phyloP scores from a whole-genome alignment of 2,797 vertebrate species.

The Threskiornis aethiopicus region DNA sequence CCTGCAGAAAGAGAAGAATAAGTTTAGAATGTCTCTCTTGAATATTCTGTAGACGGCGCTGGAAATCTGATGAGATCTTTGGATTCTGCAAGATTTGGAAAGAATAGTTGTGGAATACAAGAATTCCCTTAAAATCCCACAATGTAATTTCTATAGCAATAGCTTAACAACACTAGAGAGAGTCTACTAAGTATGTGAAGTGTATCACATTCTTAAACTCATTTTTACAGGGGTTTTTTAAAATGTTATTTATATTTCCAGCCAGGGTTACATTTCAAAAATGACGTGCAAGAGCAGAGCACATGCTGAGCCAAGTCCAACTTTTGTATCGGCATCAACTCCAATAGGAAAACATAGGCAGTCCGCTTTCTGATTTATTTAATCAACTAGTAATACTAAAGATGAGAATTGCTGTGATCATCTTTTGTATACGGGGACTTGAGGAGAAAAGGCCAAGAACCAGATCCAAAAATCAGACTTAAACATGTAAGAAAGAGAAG shows the following conservation, averaged over 20 bases:
- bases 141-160: neutral
- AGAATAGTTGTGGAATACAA: neutral
- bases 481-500: neutral
- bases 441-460: neutral
- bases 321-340: neutral
- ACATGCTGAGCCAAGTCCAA: neutral
- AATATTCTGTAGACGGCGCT: neutral
- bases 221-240: neutral
- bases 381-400: neutral
- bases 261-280: neutral
- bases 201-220: neutral
- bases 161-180: neutral
- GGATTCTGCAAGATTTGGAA: neutral
- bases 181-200: neutral
- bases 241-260: neutral
- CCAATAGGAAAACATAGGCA: neutral
- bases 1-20: constrained; percentile 59
- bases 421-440: neutral
- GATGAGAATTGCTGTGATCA: neutral
- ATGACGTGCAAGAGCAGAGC: neutral
- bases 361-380: neutral
- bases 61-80: neutral
- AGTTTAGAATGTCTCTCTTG: neutral
- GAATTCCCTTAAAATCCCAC: neutral
- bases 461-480: neutral